These are phyloP conservation scores for Calliphora vomitoria DNA, from an alignment of 2,888 invertebrate genomes.

Conservation along the genomic window DNA sequence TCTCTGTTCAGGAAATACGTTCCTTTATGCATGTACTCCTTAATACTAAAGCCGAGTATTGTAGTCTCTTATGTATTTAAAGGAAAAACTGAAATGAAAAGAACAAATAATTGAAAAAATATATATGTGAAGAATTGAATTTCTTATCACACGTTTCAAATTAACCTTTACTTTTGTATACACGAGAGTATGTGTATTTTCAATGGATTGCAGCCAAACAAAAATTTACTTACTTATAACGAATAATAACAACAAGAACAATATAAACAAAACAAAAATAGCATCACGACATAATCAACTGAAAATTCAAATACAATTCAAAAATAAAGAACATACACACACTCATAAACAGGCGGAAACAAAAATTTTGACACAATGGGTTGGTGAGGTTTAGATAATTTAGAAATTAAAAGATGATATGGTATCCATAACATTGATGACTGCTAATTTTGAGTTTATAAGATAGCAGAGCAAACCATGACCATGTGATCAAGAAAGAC, in stretches of 20 bases:
- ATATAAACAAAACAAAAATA: conserved; percentile 4
- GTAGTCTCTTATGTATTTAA: conserved; percentile 43
- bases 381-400: too few species aligned
- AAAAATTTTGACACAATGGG: neutral
- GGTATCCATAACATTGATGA: too few species aligned
- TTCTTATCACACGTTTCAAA: conserved; percentile 69
- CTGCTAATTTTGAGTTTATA: too few species aligned
- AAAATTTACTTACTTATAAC: neutral
- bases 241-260: neutral
- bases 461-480: too few species aligned
- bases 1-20: neutral
- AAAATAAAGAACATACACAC: neutral
- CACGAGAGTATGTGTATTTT: neutral
- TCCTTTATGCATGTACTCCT: neutral
- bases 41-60: neutral
- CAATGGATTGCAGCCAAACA: neutral
- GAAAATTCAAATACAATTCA: conserved; percentile 29
- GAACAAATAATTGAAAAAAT: neutral
- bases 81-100: conserved; percentile 23
- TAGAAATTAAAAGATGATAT: too few species aligned
- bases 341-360: neutral
- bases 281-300: conserved; percentile 43
- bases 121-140: conserved; percentile 53
- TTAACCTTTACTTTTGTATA: conserved; percentile 46
- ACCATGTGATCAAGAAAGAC: too few species aligned